Evolutionary conservation across 2,888 invertebrate species (phyloP).

Genomic region (Nomada goodeniana): DNA sequence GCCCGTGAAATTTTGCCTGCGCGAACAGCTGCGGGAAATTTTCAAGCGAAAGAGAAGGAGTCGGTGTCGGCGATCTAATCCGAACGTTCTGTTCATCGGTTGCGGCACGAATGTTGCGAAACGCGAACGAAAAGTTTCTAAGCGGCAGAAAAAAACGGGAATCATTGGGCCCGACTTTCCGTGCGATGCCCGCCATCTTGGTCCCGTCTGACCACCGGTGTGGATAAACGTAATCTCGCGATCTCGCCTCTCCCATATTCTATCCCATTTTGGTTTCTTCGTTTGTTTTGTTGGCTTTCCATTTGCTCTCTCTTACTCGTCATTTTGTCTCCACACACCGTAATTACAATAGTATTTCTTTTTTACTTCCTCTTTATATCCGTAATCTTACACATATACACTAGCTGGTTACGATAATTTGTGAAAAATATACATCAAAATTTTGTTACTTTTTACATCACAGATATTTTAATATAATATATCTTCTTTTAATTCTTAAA

Average conservation of each 20-base stretch:
- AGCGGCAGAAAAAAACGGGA: constrained; percentile 66
- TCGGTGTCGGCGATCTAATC: neutral
- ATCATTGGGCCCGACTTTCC: constrained; percentile 79
- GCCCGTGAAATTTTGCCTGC: constrained; percentile 16
- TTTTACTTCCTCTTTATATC: constrained; percentile 62
- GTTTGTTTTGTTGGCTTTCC: constrained; percentile 54
- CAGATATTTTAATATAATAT: constrained; percentile 85
- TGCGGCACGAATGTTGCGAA: too few relatives aligned
- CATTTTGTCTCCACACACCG: constrained; percentile 69
- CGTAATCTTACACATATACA: constrained; percentile 83
- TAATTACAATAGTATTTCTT: constrained; percentile 79
- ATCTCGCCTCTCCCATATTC: constrained; percentile 65
- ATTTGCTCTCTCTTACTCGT: constrained; percentile 62
- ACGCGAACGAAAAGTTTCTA: neutral
- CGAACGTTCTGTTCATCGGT: neutral
- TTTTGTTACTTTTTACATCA: constrained; percentile 85
- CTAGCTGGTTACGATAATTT: constrained; percentile 84
- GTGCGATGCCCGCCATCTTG: constrained; percentile 82
- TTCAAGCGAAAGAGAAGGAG: neutral
- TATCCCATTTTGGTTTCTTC: constrained; percentile 29
- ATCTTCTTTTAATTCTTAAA: constrained; percentile 82
- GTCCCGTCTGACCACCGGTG: constrained; percentile 81
- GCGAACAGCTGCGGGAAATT: neutral
- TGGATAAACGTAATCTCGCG: constrained; percentile 78
- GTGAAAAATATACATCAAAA: constrained; percentile 85